Conservation (phyloP, 1,140 invertebrate species). For the Ooceraea biroi region DNA sequence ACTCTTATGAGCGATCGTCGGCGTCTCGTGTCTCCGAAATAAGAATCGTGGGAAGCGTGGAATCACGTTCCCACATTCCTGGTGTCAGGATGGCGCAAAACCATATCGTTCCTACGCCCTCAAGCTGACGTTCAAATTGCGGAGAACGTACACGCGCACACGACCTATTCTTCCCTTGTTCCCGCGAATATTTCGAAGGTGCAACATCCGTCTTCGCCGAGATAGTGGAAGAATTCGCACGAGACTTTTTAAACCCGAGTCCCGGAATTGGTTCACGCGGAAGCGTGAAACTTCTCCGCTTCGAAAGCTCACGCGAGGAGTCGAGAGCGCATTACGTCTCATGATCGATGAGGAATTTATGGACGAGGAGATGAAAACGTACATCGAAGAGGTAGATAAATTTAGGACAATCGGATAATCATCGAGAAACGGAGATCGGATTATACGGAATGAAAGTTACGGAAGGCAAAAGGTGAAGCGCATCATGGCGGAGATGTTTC, state of each 20-base stretch:
- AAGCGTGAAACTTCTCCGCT: constrained; percentile 7
- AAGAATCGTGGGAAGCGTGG: constrained; percentile 58
- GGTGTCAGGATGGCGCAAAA: constrained; percentile 45
- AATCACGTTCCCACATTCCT: constrained; percentile 50
- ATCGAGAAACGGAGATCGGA: background rate
- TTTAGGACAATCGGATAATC: constrained; percentile 19
- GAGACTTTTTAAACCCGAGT: constrained; percentile 38
- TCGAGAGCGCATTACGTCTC: constrained; percentile 12
- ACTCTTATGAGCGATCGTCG: constrained; percentile 28
- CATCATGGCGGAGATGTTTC: background rate
- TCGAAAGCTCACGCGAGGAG: background rate
- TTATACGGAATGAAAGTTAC: too few relatives aligned
- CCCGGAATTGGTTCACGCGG: background rate
- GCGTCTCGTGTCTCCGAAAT: constrained; percentile 62
- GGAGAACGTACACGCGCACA: constrained; percentile 9
- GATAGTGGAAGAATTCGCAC: constrained; percentile 24
- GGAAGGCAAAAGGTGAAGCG: background rate
- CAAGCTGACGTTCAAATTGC: constrained; percentile 60
- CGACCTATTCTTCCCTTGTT: constrained; percentile 13
- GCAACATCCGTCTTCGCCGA: constrained; percentile 1
- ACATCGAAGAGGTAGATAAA: background rate
- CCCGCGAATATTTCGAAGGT: constrained; percentile 17
- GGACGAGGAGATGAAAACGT: background rate
- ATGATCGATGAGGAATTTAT: constrained; percentile 17
- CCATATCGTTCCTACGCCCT: constrained; percentile 42